A percentile compares a stretch with the other conserved stretches of the same genome.
phyloP scores from a whole-genome alignment of 2,888 invertebrate genomes.

The Lasius fuliginosus region DNA sequence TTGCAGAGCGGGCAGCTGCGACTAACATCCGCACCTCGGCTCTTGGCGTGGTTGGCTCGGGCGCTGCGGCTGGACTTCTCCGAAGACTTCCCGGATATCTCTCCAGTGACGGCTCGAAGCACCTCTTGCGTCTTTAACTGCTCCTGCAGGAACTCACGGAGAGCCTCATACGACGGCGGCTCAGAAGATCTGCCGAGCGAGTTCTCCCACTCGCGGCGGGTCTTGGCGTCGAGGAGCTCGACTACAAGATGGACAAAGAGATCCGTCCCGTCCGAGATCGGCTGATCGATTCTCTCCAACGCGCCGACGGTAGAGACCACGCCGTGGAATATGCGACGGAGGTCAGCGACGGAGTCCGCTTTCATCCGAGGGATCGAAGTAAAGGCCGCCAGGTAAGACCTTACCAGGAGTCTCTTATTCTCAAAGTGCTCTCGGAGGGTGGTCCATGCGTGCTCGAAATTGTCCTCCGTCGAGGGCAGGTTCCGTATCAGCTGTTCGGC shows the following conservation, averaged over 20 bases:
- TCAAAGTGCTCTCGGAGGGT: not conserved
- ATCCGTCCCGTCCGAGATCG: not conserved
- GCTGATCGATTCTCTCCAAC: not conserved
- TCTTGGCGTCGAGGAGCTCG: not conserved
- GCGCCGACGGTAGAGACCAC: not conserved
- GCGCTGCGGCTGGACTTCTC: not conserved
- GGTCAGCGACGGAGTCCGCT: not conserved
- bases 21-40: fast-evolving
- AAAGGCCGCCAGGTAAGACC: not conserved
- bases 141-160: not conserved
- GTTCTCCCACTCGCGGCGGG: not conserved
- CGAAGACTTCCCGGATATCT: too few relatives aligned
- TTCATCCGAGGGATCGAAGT: not conserved
- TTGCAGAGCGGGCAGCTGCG: not conserved
- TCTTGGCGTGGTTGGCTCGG: not conserved
- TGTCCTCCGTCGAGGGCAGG: not conserved
- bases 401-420: too few relatives aligned
- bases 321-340: not conserved
- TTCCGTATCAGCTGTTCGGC: not conserved
- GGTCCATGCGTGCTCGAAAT: not conserved
- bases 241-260: not conserved
- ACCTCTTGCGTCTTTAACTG: not conserved
- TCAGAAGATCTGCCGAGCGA: not conserved
- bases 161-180: not conserved
- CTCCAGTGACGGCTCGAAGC: not conserved